Evolutionary conservation across 2,113 vertebrate species (phyloP).

Genomic region (Cyanistes caeruleus): DNA sequence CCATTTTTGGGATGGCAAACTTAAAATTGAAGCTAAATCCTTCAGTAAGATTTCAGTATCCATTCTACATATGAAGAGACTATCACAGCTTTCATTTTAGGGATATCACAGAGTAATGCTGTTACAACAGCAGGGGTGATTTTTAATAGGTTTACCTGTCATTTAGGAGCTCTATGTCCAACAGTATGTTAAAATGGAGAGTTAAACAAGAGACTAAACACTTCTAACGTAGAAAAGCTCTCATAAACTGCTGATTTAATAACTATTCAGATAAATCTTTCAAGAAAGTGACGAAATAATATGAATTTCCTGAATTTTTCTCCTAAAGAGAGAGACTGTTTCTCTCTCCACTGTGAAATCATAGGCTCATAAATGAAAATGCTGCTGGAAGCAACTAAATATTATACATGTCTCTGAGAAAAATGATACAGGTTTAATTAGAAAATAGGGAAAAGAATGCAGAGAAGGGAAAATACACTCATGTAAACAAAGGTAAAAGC

Average conservation of each 20-base stretch:
- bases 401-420: not conserved
- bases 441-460: not conserved
- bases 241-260: not conserved
- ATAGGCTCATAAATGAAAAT: not conserved
- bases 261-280: not conserved
- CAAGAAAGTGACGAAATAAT: not conserved
- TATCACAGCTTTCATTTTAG: not conserved
- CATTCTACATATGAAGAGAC: not conserved
- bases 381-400: not conserved
- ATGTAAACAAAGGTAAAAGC: not conserved
- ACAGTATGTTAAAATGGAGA: not conserved
- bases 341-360: not conserved
- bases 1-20: not conserved
- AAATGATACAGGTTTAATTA: not conserved
- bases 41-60: not conserved
- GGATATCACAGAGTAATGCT: not conserved
- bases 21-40: not conserved
- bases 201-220: not conserved
- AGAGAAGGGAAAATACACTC: not conserved
- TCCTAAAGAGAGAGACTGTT: not conserved
- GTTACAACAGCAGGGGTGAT: not conserved
- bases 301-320: not conserved
- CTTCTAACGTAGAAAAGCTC: not conserved
- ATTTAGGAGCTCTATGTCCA: not conserved
- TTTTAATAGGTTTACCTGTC: not conserved